Evolutionary conservation across 2,797 vertebrate species (phyloP), one percentile per base, ranked within the genome.

Genomic region (Molothrus ater): DNA sequence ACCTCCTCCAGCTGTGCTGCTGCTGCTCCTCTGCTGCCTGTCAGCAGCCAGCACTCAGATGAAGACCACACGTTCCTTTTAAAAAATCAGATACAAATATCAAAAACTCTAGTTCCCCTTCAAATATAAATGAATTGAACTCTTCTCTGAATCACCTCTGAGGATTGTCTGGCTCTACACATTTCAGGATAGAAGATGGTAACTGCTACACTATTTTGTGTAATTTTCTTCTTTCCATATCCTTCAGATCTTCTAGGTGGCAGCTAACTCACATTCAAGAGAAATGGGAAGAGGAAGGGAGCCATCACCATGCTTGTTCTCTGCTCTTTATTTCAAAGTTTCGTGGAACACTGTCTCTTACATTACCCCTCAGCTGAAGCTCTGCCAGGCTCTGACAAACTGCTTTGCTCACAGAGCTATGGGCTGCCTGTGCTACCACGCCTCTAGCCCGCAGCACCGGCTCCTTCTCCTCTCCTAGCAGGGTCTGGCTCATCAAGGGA

Each of bases 391-490:
- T 68, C 34, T 57, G 53, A 83, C 29, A 64, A 57, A 19, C n/a
- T 24, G 21, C 40, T 66, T 26, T 36, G 20, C 25, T 69, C 8
- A 2, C 43, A n/a, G 59, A 73, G 21, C 38, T 40, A 45, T 7
- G 31, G 26, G 13, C 32, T 34, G 40, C n/a, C 54, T 50, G 22
- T 38, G 32, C 19, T 36, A 66, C 29, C 3, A 14, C 8, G 17
- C 24, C 36, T 73, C 48, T 42, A 57, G 12, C 17, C 29, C 5
- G 11, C 4, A 2, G 75, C 43, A 38, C 11, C 0, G 0, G 8
- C 25, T 68, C 25, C 31, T 86, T 73, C 57, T 73, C 31, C 29
- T 45, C 36, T 48, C 45, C 45, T 53, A 47, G 45, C 29, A 34
- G 42, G 12, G 17, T 18, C 64, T 76, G 19, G 15, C 28, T 66